phyloP scores from a whole-genome alignment of 1,140 invertebrate genomes.

The Chironomus tepperi region DNA sequence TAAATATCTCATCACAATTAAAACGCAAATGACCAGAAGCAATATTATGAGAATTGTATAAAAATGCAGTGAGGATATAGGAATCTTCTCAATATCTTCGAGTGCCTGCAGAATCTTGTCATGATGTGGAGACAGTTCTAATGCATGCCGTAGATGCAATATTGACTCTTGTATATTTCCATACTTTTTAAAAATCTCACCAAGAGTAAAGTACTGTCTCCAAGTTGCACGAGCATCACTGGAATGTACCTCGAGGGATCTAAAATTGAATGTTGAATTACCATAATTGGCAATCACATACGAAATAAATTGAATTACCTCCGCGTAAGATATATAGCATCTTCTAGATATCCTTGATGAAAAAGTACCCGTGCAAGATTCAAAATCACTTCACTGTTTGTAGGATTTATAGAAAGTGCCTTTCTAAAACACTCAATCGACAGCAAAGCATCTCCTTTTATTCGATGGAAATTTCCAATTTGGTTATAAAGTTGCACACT shows the following conservation, averaged over 20 bases:
- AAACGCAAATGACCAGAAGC: conserved; percentile 61
- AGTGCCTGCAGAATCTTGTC: conserved; percentile 65
- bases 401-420: conserved; percentile 72
- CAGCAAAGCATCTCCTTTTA: conserved; percentile 72
- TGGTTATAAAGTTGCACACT: conserved; percentile 79
- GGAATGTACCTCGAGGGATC: conserved; percentile 59
- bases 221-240: conserved; percentile 74
- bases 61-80: conserved; percentile 60
- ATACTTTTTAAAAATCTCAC: conserved; percentile 76
- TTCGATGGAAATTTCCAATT: conserved; percentile 81
- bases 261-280: conserved; percentile 17
- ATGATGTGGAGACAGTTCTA: conserved; percentile 74
- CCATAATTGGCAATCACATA: background rate
- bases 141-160: conserved; percentile 66
- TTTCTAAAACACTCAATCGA: conserved; percentile 82
- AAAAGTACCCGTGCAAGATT: conserved; percentile 77
- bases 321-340: conserved; percentile 75
- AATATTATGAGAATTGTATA: conserved; percentile 80
- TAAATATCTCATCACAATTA: conserved; percentile 54
- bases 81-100: conserved; percentile 67
- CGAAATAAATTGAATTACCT: conserved; percentile 41
- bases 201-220: conserved; percentile 83
- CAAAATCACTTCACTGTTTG: conserved; percentile 74
- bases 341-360: conserved; percentile 77
- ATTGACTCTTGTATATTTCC: conserved; percentile 75